phyloP scores from a whole-genome alignment of 92 coral and sea anemone species.

The Epizoanthus ramosus region DNA sequence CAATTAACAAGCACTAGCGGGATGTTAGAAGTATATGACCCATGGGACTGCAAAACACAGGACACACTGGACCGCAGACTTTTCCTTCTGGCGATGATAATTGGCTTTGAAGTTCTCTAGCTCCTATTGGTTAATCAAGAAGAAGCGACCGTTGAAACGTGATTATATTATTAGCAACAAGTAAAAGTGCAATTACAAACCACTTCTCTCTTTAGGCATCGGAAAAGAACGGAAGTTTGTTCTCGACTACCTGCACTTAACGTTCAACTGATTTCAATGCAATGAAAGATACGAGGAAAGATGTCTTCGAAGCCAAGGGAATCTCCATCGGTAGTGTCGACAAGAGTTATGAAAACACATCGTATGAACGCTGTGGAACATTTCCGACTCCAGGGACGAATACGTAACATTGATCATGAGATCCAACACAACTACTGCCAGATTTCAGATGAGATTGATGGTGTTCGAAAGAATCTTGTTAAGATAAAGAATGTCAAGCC shows the following conservation, averaged over 20 bases:
- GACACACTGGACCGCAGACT: too few species aligned
- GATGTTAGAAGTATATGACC: too few species aligned
- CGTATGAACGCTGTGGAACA: constrained; percentile 76
- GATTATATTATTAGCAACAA: background rate
- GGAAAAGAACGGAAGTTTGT: background rate
- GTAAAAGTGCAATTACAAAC: background rate
- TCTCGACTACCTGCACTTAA: too few species aligned
- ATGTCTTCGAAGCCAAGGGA: constrained; percentile 67
- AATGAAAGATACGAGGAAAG: background rate
- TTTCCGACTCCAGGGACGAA: constrained; percentile 78
- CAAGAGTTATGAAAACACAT: constrained; percentile 73
- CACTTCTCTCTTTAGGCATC: background rate
- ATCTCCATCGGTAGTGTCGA: constrained; percentile 78
- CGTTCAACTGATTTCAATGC: constrained; percentile 1
- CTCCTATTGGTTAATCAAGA: background rate
- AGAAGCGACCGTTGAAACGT: background rate
- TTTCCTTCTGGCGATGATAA: background rate
- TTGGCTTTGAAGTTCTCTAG: background rate
- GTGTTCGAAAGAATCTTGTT: constrained; percentile 70
- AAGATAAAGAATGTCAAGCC: constrained; percentile 70
- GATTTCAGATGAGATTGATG: constrained; percentile 87
- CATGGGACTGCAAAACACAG: too few species aligned
- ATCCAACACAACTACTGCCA: constrained; percentile 69
- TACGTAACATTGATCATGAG: constrained; percentile 68
- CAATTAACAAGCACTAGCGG: too few species aligned